Evolutionary conservation across 2,888 invertebrate species (phyloP).

Genomic region (Agrotis puta): DNA sequence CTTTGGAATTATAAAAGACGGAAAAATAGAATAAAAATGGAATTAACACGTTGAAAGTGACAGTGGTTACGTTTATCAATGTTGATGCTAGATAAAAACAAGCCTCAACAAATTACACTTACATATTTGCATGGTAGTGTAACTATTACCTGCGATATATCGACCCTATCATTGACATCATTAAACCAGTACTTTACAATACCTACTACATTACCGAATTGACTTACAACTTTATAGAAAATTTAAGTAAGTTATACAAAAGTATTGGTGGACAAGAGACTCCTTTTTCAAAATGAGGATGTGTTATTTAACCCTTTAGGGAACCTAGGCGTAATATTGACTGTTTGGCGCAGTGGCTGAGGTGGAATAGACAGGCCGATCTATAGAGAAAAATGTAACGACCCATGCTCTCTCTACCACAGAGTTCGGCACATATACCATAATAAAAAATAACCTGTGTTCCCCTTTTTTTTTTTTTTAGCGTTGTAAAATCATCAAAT

Average conservation of each 20-base stretch:
- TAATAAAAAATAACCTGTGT: too few relatives aligned
- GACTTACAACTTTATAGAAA: too few relatives aligned
- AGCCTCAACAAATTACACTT: neutral
- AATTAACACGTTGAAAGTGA: conserved; percentile 40
- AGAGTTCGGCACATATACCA: too few relatives aligned
- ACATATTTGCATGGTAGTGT: neutral
- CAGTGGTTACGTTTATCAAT: conserved; percentile 27
- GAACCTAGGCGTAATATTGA: neutral
- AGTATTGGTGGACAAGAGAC: neutral
- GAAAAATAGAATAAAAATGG: conserved; percentile 31
- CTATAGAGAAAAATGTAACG: neutral
- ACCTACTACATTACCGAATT: neutral
- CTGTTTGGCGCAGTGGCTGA: too few relatives aligned
- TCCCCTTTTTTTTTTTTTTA: too few relatives aligned
- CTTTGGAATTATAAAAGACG: conserved; percentile 29
- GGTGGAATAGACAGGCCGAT: neutral
- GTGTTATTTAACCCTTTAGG: neutral
- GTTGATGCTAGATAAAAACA: conserved; percentile 35
- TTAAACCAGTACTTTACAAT: neutral
- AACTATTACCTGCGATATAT: neutral
- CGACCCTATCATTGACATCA: neutral
- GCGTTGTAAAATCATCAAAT: too few relatives aligned
- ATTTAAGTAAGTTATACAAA: neutral
- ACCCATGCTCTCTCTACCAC: too few relatives aligned
- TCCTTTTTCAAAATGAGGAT: too few relatives aligned